Conservation (phyloP, 1,140 invertebrate genomes). For the Drosophila carrolli region DNA sequence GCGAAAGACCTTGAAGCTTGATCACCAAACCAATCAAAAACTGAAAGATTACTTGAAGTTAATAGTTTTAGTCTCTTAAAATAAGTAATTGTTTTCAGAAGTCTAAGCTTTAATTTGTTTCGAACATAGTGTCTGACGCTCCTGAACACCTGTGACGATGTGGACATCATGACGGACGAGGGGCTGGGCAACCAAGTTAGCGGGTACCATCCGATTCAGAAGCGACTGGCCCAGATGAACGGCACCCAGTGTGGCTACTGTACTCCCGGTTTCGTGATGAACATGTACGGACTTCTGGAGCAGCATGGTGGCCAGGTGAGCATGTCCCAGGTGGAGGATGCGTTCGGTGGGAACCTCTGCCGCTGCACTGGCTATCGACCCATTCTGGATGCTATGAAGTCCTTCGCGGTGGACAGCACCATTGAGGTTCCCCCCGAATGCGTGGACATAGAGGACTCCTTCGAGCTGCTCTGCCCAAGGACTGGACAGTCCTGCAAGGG, state of each 20-base stretch:
- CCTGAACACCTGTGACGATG: conserved; percentile 89
- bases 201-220: conserved; percentile 91
- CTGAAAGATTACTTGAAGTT: too few relatives aligned
- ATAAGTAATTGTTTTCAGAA: too few relatives aligned
- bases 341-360: conserved; percentile 93
- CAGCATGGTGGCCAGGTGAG: conserved; percentile 85
- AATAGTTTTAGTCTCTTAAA: too few relatives aligned
- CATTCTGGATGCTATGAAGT: conserved; percentile 94
- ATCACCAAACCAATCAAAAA: neutral
- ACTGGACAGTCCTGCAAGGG: conserved; percentile 62
- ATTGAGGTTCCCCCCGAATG: conserved; percentile 86
- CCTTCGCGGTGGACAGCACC: conserved; percentile 88
- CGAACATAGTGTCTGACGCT: conserved; percentile 88
- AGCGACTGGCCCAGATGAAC: conserved; percentile 88
- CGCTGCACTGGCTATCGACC: conserved; percentile 95
- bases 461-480: conserved; percentile 48
- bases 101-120: too few relatives aligned
- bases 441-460: conserved; percentile 74
- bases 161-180: conserved; percentile 92
- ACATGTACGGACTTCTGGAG: conserved; percentile 89
- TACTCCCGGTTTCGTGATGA: conserved; percentile 94
- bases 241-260: conserved; percentile 94
- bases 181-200: conserved; percentile 89
- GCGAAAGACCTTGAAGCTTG: conserved; percentile 28
- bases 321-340: conserved; percentile 90